Evolutionary conservation across 2,797 vertebrate species (phyloP), one percentile per base, ranked within the genome.

Genomic region (Notamacropus eugenii): DNA sequence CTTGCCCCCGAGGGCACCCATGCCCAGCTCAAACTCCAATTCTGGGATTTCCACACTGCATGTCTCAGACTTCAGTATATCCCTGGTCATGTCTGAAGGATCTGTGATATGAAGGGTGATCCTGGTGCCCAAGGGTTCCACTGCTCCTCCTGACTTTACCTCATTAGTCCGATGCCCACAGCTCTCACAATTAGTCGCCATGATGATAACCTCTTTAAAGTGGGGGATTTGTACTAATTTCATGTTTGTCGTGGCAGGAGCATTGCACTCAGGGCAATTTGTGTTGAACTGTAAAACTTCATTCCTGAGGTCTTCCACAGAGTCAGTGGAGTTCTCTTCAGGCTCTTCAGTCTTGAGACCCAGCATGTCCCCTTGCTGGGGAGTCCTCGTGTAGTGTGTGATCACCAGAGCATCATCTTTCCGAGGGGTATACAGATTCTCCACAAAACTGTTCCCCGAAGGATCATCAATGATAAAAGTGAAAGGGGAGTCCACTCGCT

Each of bases 141-240:
- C 99, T 0, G 99, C 99, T 0, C 99, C 99, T 40, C 99, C 99
- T 0, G 99, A 99, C 93, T 99, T 99, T 90, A 99, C 99, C 99
- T 99, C 99, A 0, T 99, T 99, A n/a, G 99, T 99, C 93, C 99
- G 99, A 97, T 99, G 99, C 92, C 99, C 99, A 0, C 99, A 99
- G 95, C 98, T 98, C 95, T 99, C 99, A 0, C 99, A 99, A 98
- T 99, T 99, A 0, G 99, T 99, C 59, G 99, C 99, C 99, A 99
- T 99, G 98, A 99, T 99, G 95, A 99, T 98, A 90, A 99, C 99
- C 54, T 99, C 99, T 97, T 99, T 99, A 97, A 99, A 99, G 98
- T 99, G 99, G 0, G 99, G 99, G 97, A 99, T 99, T 98, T 99
- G 99, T 92, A 99, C 99, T 34, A 99, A 97, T 98, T 99, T 99